Evolutionary conservation across 2,888 invertebrate species (phyloP).

Genomic region (Onchidella celtica): DNA sequence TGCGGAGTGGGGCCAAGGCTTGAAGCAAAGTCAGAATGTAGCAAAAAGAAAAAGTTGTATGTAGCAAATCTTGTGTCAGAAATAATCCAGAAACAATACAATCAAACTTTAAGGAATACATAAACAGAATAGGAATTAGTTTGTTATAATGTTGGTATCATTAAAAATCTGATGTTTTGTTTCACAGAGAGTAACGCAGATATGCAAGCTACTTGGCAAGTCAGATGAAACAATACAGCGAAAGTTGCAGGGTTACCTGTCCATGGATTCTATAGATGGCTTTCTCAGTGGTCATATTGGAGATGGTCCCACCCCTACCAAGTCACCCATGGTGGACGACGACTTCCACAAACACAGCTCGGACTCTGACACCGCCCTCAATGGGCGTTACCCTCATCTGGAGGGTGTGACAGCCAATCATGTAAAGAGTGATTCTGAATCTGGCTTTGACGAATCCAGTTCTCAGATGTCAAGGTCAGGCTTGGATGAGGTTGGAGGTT

Average conservation of each 20-base stretch:
- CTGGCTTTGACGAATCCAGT: conserved; percentile 79
- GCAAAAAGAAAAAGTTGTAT: no score
- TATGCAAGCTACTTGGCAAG: conserved; percentile 75
- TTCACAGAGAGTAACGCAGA: conserved; percentile 72
- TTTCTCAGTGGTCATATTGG: conserved; percentile 54
- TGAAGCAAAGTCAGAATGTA: no score
- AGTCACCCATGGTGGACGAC: conserved; percentile 42
- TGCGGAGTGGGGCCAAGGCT: no score
- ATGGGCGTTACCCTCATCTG: conserved; percentile 29
- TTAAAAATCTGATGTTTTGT: no score
- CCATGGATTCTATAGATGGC: conserved; percentile 76
- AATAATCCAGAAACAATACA: no score
- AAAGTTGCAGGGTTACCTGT: conserved; percentile 75
- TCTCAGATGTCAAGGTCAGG: conserved; percentile 75
- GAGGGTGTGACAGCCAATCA: conserved; percentile 45
- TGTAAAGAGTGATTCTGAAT: conserved; percentile 77
- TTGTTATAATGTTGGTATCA: no score
- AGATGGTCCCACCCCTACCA: conserved; percentile 42
- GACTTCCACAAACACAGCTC: conserved; percentile 38
- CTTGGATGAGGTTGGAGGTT: conserved; percentile 66
- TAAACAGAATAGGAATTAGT: no score
- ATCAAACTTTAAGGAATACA: no score
- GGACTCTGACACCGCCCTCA: conserved; percentile 28
- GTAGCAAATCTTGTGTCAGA: no score
- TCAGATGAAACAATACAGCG: conserved; percentile 73